phyloP scores from a whole-genome alignment of 1,140 invertebrate genomes.

The Armadillidium nasatum region DNA sequence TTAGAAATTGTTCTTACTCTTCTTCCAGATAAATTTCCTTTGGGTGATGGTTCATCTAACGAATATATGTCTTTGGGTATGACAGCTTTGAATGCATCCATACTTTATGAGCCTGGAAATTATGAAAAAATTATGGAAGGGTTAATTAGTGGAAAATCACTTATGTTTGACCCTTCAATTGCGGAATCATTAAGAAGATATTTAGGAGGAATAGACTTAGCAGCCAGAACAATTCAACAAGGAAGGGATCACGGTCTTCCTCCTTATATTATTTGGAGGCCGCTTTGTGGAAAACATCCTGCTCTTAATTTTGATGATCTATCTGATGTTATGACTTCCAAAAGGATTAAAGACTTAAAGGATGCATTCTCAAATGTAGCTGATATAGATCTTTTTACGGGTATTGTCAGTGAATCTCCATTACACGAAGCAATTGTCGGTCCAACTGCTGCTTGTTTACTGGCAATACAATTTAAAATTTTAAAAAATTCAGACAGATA shows the following conservation, averaged over 20 bases:
- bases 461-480: constrained; percentile 77
- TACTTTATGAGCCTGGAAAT: constrained; percentile 55
- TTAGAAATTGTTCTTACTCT: constrained; percentile 87
- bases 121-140: constrained; percentile 53
- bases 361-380: constrained; percentile 64
- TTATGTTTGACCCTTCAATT: constrained; percentile 51
- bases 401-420: constrained; percentile 70
- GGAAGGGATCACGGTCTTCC: constrained; percentile 91
- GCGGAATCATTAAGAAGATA: constrained; percentile 32
- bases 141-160: constrained; percentile 52
- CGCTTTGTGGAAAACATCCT: constrained; percentile 74
- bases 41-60: constrained; percentile 18
- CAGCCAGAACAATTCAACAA: constrained; percentile 93
- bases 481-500: constrained; percentile 74
- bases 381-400: constrained; percentile 83
- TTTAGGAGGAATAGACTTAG: constrained; percentile 73
- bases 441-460: constrained; percentile 75
- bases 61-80: constrained; percentile 25
- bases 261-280: constrained; percentile 82
- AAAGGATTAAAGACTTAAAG: constrained; percentile 57
- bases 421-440: constrained; percentile 66
- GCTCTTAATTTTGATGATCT: constrained; percentile 85
- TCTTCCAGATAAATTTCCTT: constrained; percentile 56
- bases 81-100: constrained; percentile 48
- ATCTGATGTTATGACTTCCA: constrained; percentile 52